phyloP scores from a whole-genome alignment of 2,797 vertebrate genomes.

The Percopsis omiscomaycus region DNA sequence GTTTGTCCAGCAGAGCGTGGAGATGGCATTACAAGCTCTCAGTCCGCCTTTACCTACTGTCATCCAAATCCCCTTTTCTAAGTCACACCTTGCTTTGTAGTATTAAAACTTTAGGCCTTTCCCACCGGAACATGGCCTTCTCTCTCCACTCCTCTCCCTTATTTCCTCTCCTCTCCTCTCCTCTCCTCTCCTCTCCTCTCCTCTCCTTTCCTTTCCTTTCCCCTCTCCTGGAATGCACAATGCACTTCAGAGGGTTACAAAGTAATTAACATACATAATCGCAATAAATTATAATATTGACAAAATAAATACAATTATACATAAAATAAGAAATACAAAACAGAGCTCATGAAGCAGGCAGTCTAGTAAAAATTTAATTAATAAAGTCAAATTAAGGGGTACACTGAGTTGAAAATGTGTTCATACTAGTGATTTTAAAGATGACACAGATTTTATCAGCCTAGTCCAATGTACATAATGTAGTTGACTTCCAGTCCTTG shows the following conservation, averaged over 20 bases:
- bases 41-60: conserved; percentile 37
- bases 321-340: too few relatives aligned
- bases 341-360: too few relatives aligned
- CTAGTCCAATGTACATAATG: neutral
- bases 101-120: conserved; percentile 37
- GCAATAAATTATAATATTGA: too few relatives aligned
- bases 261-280: too few relatives aligned
- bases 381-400: too few relatives aligned
- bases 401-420: too few relatives aligned
- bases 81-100: conserved; percentile 19
- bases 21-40: conserved; percentile 61
- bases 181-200: neutral
- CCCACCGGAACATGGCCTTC: neutral
- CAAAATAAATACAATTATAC: too few relatives aligned
- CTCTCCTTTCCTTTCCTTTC: neutral
- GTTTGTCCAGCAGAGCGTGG: conserved; percentile 70
- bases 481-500: neutral
- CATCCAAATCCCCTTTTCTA: conserved; percentile 33
- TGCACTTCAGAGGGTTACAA: too few relatives aligned
- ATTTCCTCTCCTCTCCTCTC: neutral
- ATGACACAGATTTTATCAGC: conserved; percentile 34
- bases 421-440: conserved; percentile 26
- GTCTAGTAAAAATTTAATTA: too few relatives aligned
- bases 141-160: neutral
- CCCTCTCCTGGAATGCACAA: too few relatives aligned